A percentile compares a stretch with the other conserved stretches of the same genome.
These are phyloP conservation scores for Cheilosia scutellata DNA, from an alignment of 2,888 invertebrate species.

Conservation along the genomic window DNA sequence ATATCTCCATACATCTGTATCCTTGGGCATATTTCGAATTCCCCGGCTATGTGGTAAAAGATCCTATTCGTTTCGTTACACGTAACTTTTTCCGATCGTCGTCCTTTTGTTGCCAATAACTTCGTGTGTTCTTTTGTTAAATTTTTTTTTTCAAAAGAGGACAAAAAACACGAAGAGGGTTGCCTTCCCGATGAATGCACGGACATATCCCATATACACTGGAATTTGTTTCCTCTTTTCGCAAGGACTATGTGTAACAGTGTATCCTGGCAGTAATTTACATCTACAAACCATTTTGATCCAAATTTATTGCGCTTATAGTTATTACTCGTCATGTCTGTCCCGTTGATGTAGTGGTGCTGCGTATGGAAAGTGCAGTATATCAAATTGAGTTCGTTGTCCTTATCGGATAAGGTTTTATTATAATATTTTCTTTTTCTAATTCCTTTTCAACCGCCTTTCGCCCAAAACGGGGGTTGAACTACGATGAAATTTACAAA, in stretches of 20 bases:
- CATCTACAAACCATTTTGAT: constrained; percentile 58
- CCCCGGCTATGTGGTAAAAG: constrained; percentile 41
- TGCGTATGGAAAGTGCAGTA: constrained; percentile 21
- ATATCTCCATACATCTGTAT: not conserved
- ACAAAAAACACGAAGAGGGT: constrained; percentile 28
- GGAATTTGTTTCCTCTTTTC: constrained; percentile 22
- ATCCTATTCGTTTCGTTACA: constrained; percentile 65
- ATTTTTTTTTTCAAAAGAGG: not conserved
- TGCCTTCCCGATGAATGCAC: constrained; percentile 13
- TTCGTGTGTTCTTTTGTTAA: constrained; percentile 29
- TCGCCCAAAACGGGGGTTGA: constrained; percentile 18
- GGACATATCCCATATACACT: constrained; percentile 2
- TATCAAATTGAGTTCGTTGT: constrained; percentile 55
- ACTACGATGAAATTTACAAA: constrained; percentile 2
- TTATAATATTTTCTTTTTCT: not conserved
- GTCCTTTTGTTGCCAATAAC: constrained; percentile 55
- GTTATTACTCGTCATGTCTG: constrained; percentile 45
- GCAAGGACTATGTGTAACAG: constrained; percentile 20
- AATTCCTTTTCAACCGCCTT: constrained; percentile 21
- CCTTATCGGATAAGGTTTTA: constrained; percentile 36
- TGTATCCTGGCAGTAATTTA: constrained; percentile 48
- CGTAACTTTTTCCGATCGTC: constrained; percentile 57
- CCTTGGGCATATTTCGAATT: constrained; percentile 8
- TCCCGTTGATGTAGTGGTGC: constrained; percentile 4
- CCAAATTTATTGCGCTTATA: constrained; percentile 54